These are phyloP conservation scores for Thereva nobilitata DNA, from an alignment of 2,888 invertebrate species.

Conservation along the genomic window DNA sequence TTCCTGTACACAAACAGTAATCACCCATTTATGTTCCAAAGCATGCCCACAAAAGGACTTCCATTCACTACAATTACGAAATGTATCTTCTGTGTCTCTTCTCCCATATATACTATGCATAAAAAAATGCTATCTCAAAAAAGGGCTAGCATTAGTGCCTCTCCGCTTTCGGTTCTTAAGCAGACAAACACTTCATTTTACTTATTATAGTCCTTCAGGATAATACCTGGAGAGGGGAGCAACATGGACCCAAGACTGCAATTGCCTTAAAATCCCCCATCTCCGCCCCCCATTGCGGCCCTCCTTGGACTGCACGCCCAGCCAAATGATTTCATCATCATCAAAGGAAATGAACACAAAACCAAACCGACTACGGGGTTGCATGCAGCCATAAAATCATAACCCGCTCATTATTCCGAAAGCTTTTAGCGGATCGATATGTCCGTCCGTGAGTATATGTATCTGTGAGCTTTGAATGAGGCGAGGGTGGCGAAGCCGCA, in stretches of 20 bases:
- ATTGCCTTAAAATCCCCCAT: conserved; percentile 16
- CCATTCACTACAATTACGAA: too few species aligned
- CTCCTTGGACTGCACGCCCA: conserved; percentile 17
- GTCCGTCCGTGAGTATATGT: conserved; percentile 9
- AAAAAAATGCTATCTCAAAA: too few species aligned
- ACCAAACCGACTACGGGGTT: conserved; percentile 24
- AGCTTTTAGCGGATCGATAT: conserved; percentile 36
- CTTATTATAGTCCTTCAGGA: conserved; percentile 23
- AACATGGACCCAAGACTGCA: background rate
- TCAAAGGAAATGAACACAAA: conserved; percentile 36
- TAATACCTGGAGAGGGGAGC: conserved; percentile 7
- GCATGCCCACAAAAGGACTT: too few species aligned
- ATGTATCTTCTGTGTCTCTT: too few species aligned
- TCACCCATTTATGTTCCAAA: too few species aligned
- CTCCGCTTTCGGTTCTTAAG: background rate
- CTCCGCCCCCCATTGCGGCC: background rate
- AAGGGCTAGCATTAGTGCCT: too few species aligned
- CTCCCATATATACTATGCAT: too few species aligned
- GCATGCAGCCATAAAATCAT: conserved; percentile 37
- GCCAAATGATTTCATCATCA: conserved; percentile 30
- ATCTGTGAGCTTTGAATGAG: conserved; percentile 30
- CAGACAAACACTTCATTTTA: conserved; percentile 32
- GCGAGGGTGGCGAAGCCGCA: conserved; percentile 26
- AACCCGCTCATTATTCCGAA: conserved; percentile 36
- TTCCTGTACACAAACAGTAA: too few species aligned